Evolutionary conservation across 2,888 invertebrate genomes (phyloP), one percentile per base, ranked within the genome.

Genomic region (Glaucopsyche alexis): DNA sequence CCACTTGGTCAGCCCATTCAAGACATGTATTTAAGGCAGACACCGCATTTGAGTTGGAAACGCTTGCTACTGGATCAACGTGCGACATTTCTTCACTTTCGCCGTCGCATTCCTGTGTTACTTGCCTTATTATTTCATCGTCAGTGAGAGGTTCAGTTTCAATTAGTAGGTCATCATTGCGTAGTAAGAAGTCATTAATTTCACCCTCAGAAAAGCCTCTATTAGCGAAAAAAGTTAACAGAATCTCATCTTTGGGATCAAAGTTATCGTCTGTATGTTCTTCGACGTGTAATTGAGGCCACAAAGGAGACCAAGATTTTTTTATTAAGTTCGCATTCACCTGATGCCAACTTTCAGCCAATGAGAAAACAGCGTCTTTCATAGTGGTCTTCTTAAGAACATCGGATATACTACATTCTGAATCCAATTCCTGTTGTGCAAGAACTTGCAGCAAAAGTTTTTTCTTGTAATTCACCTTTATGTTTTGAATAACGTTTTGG

Each of bases 401-500:
- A 49, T 50, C 70, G 19, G 70, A 70, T 70, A 70, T 38, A 49
- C 47, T 70, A 14, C 50, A 70, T 70, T 70, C 70, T 49, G 70
- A 50, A 49, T 70, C 70, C 50, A 50, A 19, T 70, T 70, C 70
- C 13, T 70, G 70, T 14, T 70, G 70, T 8, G 49, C 70, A 70
- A 70, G 50, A 70, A 70, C 70, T 70, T 70, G 70, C 50, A 70
- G 29, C 14, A 70, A 49, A 70, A 70, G 70, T 70, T 70, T 70
- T 70, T 70, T 70, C 70, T 70, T 69, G 76, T 79, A 79, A 78
- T 77, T 78, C 74, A 77, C 66, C 75, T 79, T 76, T 16, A 78
- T 73, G 72, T 76, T 76, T 76, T 78, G 75, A 69, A 78, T 78
- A 76, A 78, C 75, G 70, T 80, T 80, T 73, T 79, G 78, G 76